These are phyloP conservation scores for Anaspis maculata DNA, from an alignment of 2,888 invertebrate genomes.

Conservation along the genomic window DNA sequence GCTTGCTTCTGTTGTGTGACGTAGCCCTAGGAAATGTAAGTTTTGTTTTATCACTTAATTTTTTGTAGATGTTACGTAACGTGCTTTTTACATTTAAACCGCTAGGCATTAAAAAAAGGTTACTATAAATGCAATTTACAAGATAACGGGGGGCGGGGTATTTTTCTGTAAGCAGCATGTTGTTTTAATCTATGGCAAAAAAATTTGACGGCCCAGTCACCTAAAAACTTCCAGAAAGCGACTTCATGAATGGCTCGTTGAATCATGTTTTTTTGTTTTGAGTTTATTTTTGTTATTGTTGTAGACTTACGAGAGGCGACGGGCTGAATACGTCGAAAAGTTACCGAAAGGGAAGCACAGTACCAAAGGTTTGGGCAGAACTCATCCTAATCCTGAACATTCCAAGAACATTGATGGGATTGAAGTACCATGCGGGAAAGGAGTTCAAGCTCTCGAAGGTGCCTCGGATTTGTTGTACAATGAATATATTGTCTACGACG, in stretches of 20 bases:
- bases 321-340: constrained; percentile 70
- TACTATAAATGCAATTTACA: too few species aligned
- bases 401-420: constrained; percentile 55
- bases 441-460: constrained; percentile 39
- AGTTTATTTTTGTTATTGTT: constrained; percentile 16
- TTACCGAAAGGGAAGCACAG: constrained; percentile 80
- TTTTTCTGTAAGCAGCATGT: too few species aligned
- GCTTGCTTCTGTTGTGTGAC: constrained; percentile 85
- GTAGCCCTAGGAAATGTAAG: constrained; percentile 91
- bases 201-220: too few species aligned
- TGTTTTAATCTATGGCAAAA: too few species aligned
- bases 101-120: too few species aligned
- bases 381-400: constrained; percentile 69
- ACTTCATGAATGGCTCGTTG: too few species aligned
- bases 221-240: too few species aligned
- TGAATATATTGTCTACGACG: constrained; percentile 95
- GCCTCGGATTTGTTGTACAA: constrained; percentile 70
- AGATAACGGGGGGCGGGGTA: too few species aligned
- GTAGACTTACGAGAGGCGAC: too few species aligned
- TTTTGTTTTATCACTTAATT: constrained; percentile 18
- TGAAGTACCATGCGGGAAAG: constrained; percentile 69
- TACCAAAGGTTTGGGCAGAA: constrained; percentile 78
- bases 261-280: too few species aligned
- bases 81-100: too few species aligned
- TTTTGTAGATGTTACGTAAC: too few species aligned